These are phyloP conservation scores for Anticlea derivata DNA, from an alignment of 2,888 invertebrate species.

Conservation along the genomic window DNA sequence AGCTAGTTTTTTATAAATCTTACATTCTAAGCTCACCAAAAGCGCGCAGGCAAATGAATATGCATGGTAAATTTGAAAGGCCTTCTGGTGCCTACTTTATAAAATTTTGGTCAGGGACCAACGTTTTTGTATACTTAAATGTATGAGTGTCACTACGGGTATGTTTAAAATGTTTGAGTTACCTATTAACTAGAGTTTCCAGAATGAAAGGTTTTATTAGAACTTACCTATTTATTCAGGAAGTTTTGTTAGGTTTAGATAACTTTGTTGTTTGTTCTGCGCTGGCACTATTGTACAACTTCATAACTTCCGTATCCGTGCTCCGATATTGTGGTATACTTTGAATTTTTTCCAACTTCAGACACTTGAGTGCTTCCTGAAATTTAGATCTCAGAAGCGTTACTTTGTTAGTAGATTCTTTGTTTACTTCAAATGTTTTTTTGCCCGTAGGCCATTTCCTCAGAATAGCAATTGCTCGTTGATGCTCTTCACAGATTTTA, in stretches of 20 bases:
- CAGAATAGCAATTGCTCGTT: constrained; percentile 44
- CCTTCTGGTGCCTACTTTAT: no score
- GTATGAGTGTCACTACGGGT: no score
- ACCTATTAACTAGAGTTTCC: no score
- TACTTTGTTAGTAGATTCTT: constrained; percentile 27
- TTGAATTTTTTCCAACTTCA: constrained; percentile 60
- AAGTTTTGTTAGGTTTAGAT: constrained; percentile 12
- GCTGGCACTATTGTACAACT: constrained; percentile 50
- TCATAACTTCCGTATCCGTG: constrained; percentile 40
- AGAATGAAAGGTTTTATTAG: neutral
- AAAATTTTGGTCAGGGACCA: no score
- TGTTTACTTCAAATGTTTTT: constrained; percentile 15
- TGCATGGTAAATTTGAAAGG: no score
- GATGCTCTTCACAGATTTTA: constrained; percentile 55
- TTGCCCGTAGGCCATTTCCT: constrained; percentile 43
- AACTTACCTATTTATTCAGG: constrained; percentile 8
- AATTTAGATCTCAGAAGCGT: constrained; percentile 42
- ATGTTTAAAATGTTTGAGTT: no score
- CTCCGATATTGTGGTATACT: constrained; percentile 45
- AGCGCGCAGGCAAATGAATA: no score
- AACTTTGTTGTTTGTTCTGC: constrained; percentile 31
- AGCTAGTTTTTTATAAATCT: no score
- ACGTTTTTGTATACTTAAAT: no score
- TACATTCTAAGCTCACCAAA: no score
- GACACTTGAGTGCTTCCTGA: constrained; percentile 38